phyloP scores from a whole-genome alignment of 1,140 invertebrate species.

The Lepidurus apus region DNA sequence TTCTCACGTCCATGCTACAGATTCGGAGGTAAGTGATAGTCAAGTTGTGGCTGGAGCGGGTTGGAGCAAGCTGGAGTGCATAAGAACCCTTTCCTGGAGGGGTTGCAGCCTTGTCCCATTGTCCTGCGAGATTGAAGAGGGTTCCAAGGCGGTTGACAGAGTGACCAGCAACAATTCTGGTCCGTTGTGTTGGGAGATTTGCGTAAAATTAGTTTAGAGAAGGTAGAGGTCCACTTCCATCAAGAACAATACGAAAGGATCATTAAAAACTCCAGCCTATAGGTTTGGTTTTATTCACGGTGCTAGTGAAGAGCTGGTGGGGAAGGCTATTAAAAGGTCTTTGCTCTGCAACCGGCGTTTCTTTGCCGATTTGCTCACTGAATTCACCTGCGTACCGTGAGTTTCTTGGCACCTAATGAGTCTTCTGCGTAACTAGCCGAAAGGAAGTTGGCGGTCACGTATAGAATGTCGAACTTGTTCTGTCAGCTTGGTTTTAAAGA shows the following conservation, averaged over 20 bases:
- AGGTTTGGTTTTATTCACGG: background rate
- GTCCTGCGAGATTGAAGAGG: background rate
- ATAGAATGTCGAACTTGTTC: background rate
- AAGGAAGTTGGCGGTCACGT: background rate
- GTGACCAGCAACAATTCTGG: background rate
- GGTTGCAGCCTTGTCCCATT: too few relatives aligned
- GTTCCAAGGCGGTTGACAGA: background rate
- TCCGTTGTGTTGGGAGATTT: background rate
- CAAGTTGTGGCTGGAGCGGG: background rate
- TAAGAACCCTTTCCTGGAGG: background rate
- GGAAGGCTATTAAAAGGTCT: slow-evolving; percentile 1
- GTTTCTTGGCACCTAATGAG: background rate
- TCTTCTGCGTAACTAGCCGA: background rate
- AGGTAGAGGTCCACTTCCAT: background rate
- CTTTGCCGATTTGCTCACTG: background rate
- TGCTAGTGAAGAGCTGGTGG: background rate
- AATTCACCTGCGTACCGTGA: background rate
- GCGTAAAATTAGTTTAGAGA: slow-evolving; percentile 5
- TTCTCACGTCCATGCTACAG: background rate
- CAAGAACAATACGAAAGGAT: background rate
- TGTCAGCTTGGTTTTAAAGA: background rate
- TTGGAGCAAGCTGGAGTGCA: background rate
- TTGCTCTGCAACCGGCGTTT: background rate
- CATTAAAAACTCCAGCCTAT: background rate
- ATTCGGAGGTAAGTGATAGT: background rate